Evolutionary conservation across 2,113 vertebrate genomes (phyloP).

Genomic region (Mirounga angustirostris): DNA sequence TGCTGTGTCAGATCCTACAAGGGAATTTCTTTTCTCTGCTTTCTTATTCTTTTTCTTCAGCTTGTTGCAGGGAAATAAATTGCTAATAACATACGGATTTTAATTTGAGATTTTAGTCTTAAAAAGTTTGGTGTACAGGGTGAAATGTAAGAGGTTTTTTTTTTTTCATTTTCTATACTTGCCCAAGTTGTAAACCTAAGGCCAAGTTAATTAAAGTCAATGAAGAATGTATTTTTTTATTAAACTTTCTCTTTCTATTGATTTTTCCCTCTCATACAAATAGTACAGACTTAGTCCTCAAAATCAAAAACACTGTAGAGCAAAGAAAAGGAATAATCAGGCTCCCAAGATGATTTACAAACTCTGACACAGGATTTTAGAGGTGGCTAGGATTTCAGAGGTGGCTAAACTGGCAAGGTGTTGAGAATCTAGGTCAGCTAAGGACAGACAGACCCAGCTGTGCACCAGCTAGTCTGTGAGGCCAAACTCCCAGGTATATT

Average conservation of each 20-base stretch:
- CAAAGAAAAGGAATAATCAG: constrained; percentile 60
- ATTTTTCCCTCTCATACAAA: constrained; percentile 72
- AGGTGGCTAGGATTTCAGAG: constrained; percentile 61
- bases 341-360: constrained; percentile 61
- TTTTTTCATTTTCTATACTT: constrained; percentile 70
- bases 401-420: constrained; percentile 46
- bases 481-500: constrained; percentile 43
- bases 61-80: constrained; percentile 56
- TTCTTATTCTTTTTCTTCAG: constrained; percentile 44
- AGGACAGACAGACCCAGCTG: constrained; percentile 44
- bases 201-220: constrained; percentile 79
- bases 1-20: not conserved
- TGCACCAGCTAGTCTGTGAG: not conserved
- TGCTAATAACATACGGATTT: constrained; percentile 9
- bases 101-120: constrained; percentile 75
- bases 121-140: not conserved
- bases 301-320: constrained; percentile 58
- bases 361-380: constrained; percentile 43
- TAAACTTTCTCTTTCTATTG: constrained; percentile 76
- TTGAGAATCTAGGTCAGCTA: constrained; percentile 47
- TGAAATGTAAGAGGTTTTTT: constrained; percentile 20
- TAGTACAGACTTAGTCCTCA: constrained; percentile 63
- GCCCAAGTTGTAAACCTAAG: constrained; percentile 68
- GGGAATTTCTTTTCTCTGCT: constrained; percentile 39
- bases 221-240: constrained; percentile 79